Conservation (phyloP, 1,140 invertebrate genomes). For the Drosophila sp. region DNA sequence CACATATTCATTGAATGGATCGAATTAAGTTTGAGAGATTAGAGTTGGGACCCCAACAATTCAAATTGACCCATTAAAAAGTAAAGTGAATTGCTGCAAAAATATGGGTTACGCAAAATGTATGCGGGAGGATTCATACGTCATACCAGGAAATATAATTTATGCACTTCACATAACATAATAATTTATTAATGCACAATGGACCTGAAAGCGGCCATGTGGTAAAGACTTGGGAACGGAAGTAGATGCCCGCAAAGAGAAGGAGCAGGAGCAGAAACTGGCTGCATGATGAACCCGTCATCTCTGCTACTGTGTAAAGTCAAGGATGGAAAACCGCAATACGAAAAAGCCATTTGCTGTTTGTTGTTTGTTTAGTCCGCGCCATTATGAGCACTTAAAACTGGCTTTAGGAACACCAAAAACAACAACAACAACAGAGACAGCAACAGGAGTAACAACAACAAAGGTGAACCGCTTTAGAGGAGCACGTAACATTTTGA, state of each 20-base stretch:
- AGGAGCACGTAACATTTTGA: constrained; percentile 42
- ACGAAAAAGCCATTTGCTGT: constrained; percentile 70
- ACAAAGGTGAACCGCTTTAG: constrained; percentile 20
- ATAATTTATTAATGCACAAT: constrained; percentile 71
- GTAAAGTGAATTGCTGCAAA: constrained; percentile 15
- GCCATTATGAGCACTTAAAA: constrained; percentile 64
- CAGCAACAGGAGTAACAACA: neutral
- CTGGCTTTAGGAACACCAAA: constrained; percentile 23
- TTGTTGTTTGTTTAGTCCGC: constrained; percentile 32
- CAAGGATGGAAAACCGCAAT: constrained; percentile 68
- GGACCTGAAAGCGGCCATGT: constrained; percentile 51
- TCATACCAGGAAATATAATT: constrained; percentile 40
- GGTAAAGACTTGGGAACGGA: constrained; percentile 57
- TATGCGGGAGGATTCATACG: constrained; percentile 1
- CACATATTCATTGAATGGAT: neutral
- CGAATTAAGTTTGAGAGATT: neutral
- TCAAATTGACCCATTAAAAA: constrained; percentile 41
- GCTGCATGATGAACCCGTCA: constrained; percentile 44
- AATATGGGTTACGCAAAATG: neutral
- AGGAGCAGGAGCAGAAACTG: constrained; percentile 15
- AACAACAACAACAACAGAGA: neutral
- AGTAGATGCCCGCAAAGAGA: constrained; percentile 39
- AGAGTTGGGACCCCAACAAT: neutral
- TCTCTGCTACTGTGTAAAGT: constrained; percentile 9
- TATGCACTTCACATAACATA: constrained; percentile 59